phyloP scores from a whole-genome alignment of 92 coral and sea anemone genomes.

The Parazoanthus swiftii region DNA sequence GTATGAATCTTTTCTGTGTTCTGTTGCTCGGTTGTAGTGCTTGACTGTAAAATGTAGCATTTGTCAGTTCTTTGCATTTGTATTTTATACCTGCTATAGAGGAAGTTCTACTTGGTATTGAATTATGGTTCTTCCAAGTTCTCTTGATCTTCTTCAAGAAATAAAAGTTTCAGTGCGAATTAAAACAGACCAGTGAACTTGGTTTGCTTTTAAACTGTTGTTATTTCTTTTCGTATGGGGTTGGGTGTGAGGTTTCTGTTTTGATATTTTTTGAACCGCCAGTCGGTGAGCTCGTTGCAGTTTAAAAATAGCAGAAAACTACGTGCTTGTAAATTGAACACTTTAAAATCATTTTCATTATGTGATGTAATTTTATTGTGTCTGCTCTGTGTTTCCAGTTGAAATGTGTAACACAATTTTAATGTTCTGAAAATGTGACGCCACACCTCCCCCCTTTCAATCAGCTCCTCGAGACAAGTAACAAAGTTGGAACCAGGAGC shows the following conservation, averaged over 20 bases:
- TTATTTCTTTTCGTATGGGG: not conserved
- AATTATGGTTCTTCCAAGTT: conserved; percentile 20
- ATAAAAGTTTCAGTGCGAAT: conserved; percentile 14
- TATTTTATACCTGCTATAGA: conserved; percentile 28
- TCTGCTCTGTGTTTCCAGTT: no score
- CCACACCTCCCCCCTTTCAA: no score
- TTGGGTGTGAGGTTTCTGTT: not conserved
- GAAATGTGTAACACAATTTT: no score
- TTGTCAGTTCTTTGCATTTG: not conserved
- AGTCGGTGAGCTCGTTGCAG: no score
- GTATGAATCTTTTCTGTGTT: not conserved
- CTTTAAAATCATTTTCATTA: no score
- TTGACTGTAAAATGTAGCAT: not conserved
- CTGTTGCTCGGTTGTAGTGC: not conserved
- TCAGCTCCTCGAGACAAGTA: no score
- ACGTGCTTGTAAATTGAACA: no score
- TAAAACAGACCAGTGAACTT: not conserved
- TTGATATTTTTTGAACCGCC: no score
- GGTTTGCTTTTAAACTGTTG: conserved; percentile 3
- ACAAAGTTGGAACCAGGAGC: no score
- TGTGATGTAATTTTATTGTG: no score
- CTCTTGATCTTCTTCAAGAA: conserved; percentile 23
- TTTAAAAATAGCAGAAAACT: no score
- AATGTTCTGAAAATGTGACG: no score
- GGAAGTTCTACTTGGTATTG: conserved; percentile 13